phyloP scores from a whole-genome alignment of 2,797 vertebrate species.

The Sternarchorhynchus goeldii region DNA sequence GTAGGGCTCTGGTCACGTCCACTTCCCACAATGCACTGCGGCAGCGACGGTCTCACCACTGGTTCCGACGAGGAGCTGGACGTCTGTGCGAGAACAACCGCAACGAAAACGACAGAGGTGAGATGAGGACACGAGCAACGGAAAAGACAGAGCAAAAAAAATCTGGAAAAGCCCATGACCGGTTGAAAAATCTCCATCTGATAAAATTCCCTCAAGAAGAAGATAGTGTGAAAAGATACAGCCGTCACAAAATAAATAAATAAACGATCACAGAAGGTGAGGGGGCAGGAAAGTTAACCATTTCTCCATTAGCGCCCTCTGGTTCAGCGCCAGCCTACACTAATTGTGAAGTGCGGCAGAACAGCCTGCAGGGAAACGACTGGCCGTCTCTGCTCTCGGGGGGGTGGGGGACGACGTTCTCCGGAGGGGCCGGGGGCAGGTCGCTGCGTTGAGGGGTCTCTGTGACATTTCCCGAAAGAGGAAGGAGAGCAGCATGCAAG shows the following conservation, averaged over 20 bases:
- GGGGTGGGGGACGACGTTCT: no score
- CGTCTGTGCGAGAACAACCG: conserved; percentile 80
- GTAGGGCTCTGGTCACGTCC: background rate
- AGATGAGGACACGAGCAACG: background rate
- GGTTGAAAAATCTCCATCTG: no score
- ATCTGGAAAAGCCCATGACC: no score
- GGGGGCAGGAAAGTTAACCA: background rate
- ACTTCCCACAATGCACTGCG: background rate
- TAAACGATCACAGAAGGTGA: background rate
- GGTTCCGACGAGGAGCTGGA: conserved; percentile 74
- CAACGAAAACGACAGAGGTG: conserved; percentile 55
- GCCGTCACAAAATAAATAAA: background rate
- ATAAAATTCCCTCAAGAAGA: no score
- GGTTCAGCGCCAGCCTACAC: background rate
- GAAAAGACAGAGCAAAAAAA: no score
- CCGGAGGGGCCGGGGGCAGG: no score
- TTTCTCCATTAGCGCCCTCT: background rate
- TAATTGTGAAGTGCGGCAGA: background rate
- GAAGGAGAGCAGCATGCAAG: conserved; percentile 27
- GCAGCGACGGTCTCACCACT: conserved; percentile 66
- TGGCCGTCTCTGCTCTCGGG: background rate
- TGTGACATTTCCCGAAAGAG: conserved; percentile 6
- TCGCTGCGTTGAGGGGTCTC: background rate
- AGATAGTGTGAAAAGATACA: no score
- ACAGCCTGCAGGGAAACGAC: no score